These are phyloP conservation scores for Laticauda laticaudata DNA, from an alignment of 2,113 vertebrate genomes.

Conservation along the genomic window DNA sequence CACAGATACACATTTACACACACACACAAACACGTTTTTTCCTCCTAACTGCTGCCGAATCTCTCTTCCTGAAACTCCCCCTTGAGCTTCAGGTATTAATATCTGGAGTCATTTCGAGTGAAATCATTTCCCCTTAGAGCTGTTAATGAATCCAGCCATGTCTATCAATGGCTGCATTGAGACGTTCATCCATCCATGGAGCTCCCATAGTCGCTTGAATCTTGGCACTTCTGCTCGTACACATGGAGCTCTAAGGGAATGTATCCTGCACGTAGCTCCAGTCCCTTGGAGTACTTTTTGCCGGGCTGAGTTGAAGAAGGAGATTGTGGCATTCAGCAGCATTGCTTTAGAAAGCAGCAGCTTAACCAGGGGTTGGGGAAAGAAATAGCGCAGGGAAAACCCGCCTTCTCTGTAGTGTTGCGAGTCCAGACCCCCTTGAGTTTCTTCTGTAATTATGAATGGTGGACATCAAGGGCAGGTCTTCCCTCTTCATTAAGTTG, in stretches of 20 bases:
- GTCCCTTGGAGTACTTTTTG: background rate
- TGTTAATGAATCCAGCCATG: background rate
- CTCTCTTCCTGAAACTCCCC: background rate
- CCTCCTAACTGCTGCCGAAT: background rate
- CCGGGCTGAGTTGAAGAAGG: conserved; percentile 7
- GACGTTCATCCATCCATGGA: background rate
- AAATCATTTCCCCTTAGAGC: background rate
- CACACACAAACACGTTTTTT: accelerated
- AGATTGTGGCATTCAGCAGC: background rate
- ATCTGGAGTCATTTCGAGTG: background rate
- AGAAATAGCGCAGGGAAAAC: background rate
- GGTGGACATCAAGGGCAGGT: conserved; percentile 4
- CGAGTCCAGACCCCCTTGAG: background rate
- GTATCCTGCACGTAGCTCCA: conserved; percentile 25
- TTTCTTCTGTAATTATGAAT: conserved; percentile 6
- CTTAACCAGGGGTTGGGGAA: background rate
- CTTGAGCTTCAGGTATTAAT: background rate
- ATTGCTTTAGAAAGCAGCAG: conserved; percentile 2
- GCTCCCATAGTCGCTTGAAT: background rate
- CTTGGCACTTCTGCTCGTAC: conserved; percentile 24
- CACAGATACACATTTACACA: background rate
- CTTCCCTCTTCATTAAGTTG: conserved; percentile 7
- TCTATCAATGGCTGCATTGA: conserved; percentile 28
- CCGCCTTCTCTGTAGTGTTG: background rate
- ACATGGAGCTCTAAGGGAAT: background rate